Base-by-base conservation (phyloP, 1,140 invertebrate species). In the Penaeus japonicus region DNA sequence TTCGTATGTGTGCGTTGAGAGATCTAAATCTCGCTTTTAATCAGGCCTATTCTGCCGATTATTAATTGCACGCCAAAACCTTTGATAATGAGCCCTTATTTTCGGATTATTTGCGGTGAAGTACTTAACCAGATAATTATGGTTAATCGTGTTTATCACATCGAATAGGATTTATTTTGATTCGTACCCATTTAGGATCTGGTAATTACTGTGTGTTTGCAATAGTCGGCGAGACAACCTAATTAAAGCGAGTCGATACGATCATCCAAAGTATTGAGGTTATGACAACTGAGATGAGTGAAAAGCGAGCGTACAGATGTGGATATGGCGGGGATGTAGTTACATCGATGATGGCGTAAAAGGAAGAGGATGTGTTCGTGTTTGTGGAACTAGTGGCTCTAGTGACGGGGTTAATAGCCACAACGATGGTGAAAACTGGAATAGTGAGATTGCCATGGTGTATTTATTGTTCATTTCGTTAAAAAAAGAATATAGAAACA, bases 201-300 rank as follows among this genome's bases (percentile, higher is more conserved):
- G 62, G 85, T 87, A 87, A 87, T 87, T 87, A 82, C 85, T 55
- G 62, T 87, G 85, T 87, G 85, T 87, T 87, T 87, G 85, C 65
- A 73, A 65, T 82, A 73, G 54, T 55, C 79, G 79, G 59, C 78
- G 35, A 54, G 47, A n/a, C 62, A 30, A 62, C 59, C 85, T 87
- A 87, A 87, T 87, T 81, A 87, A 57, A 55, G 75, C 39, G 80
- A 79, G 81, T 81, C 85, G 62, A 30, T 39, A 62, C 59, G 59
- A 82, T 87, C 73, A 32, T 73, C 73, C 79, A 62, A 54, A 27
- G 85, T 17, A 27, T 4, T 27, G 32, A 35, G 47, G 47, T 47
- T 47, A 47, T 47, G 47, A 47, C 47, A 47, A 15, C 47, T 4
- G 47, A 47, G 47, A 47, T 47, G 47, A 47, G 5, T 7, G 47